Percentiles rank a stretch among this genome's conserved stretches.
Evolutionary conservation across 2,113 vertebrate genomes (phyloP).

Genomic region (Seriola dumerili): DNA sequence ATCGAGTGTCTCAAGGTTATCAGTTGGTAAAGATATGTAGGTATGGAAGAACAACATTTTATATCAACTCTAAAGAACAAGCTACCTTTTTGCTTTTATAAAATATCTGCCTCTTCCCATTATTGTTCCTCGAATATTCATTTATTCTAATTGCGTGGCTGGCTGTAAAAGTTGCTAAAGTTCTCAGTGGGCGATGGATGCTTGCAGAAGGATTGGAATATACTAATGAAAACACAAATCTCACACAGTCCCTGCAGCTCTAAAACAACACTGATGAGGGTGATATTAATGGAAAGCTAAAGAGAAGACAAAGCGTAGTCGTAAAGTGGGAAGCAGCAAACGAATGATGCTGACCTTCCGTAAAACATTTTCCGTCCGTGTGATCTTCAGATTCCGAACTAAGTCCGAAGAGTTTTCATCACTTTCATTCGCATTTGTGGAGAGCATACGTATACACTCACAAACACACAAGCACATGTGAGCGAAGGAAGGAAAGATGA

Average conservation of each 20-base stretch:
- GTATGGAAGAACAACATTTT: not conserved
- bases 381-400: conserved; percentile 11
- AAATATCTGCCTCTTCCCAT: not conserved
- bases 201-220: conserved; percentile 29
- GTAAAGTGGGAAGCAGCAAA: conserved; percentile 23
- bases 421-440: not conserved
- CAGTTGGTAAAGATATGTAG: conserved; percentile 26
- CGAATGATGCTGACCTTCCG: not conserved
- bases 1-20: conserved; percentile 38
- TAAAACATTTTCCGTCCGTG: conserved; percentile 4
- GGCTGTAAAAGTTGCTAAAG: conserved; percentile 36
- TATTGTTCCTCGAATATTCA: conserved; percentile 13
- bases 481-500: conserved; percentile 10
- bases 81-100: not conserved
- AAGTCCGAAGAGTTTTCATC: not conserved
- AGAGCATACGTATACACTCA: not conserved
- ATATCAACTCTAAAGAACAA: not conserved
- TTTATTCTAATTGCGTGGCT: conserved; percentile 12
- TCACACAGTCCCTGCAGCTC: conserved; percentile 27
- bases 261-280: conserved; percentile 32
- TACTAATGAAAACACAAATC: conserved; percentile 67
- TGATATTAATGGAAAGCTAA: conserved; percentile 18
- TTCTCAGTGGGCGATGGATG: conserved; percentile 30
- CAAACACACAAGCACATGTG: not conserved
- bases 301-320: conserved; percentile 13